These are phyloP conservation scores for Cygnus buccinator DNA, from an alignment of 2,113 vertebrate genomes.

Conservation along the genomic window DNA sequence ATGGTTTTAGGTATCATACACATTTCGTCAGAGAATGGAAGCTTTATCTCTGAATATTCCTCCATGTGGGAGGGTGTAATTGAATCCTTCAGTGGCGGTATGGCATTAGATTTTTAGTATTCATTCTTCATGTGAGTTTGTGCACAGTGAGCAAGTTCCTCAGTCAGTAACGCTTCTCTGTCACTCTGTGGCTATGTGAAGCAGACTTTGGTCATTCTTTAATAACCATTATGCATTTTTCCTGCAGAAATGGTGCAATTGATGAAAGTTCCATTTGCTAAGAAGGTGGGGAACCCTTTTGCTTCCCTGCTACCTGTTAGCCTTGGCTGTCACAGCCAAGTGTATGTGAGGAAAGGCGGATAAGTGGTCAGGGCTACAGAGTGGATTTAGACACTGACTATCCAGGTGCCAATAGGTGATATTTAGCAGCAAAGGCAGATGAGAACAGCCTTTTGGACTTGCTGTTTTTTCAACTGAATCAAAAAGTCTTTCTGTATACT, in stretches of 20 bases:
- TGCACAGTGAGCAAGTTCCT: conserved; percentile 13
- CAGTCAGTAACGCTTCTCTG: neutral
- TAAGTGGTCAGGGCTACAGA: neutral
- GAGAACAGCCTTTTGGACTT: neutral
- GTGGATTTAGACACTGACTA: neutral
- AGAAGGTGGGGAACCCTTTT: neutral
- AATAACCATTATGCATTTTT: neutral
- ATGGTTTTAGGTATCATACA: neutral
- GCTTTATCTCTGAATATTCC: conserved; percentile 11
- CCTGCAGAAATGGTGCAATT: neutral
- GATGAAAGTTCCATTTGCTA: neutral
- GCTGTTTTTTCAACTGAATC: neutral
- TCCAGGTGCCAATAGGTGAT: neutral
- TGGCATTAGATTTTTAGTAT: conserved; percentile 12
- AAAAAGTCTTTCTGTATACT: neutral
- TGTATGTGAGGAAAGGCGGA: neutral
- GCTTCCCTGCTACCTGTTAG: neutral
- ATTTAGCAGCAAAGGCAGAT: neutral
- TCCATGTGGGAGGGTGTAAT: conserved; percentile 1
- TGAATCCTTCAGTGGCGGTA: conserved; percentile 15
- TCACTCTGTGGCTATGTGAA: neutral
- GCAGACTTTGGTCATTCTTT: neutral
- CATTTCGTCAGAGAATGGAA: conserved; percentile 34
- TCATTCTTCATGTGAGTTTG: neutral
- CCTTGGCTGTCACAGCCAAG: neutral